Percentiles rank a stretch among this genome's conserved stretches.
phyloP scores from a whole-genome alignment of 2,888 invertebrate species.

The Trichogramma evanescens region DNA sequence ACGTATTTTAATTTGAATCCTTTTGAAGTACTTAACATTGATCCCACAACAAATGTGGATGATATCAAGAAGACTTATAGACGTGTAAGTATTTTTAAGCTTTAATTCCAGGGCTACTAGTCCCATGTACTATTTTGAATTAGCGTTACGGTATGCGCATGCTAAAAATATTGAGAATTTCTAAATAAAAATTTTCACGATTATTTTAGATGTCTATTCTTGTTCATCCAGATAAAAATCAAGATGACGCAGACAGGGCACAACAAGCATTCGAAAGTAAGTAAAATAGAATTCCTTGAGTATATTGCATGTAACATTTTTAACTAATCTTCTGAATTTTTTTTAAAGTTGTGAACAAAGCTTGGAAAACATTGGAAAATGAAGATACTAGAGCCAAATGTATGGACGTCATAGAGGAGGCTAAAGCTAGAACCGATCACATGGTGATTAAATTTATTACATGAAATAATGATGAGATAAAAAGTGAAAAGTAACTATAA shows the following conservation, averaged over 20 bases:
- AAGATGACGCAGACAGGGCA: conserved; percentile 89
- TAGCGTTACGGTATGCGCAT: not conserved
- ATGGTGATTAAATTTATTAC: conserved; percentile 56
- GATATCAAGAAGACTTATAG: conserved; percentile 96
- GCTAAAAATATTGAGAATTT: not conserved
- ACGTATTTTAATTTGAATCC: conserved; percentile 99
- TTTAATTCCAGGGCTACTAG: not conserved
- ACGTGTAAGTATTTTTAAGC: conserved; percentile 50
- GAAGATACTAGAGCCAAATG: conserved; percentile 90
- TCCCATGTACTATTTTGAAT: not conserved
- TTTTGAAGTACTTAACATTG: conserved; percentile 84
- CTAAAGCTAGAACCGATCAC: conserved; percentile 86
- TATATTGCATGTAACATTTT: not conserved
- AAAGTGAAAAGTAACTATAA: not conserved
- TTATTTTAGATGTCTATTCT: conserved; percentile 74
- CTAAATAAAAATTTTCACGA: not conserved
- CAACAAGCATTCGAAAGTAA: conserved; percentile 81
- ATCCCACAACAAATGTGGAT: conserved; percentile 81
- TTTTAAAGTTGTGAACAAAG: conserved; percentile 73
- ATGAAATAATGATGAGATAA: not conserved
- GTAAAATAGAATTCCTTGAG: conserved; percentile 13
- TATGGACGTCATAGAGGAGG: conserved; percentile 94
- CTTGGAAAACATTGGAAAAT: conserved; percentile 92
- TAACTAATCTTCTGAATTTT: conserved; percentile 5
- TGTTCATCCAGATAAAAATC: conserved; percentile 99